Evolutionary conservation across 2,888 invertebrate species (phyloP).

Genomic region (Luperina nickerlii): DNA sequence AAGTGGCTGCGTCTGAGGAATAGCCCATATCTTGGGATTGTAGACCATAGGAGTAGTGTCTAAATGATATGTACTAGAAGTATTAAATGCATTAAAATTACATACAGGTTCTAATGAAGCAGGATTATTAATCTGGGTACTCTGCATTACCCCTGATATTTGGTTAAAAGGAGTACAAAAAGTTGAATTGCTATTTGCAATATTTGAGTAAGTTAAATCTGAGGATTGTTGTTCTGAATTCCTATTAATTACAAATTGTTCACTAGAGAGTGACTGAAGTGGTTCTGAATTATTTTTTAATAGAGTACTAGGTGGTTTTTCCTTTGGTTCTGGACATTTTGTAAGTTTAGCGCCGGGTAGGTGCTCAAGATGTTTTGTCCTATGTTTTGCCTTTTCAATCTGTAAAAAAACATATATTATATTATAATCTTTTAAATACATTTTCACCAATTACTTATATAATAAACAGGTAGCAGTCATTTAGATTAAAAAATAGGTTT

Average conservation of each 20-base stretch:
- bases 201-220: conserved; percentile 14
- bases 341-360: conserved; percentile 58
- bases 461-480: neutral
- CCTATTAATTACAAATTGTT: conserved; percentile 21
- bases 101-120: conserved; percentile 14
- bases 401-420: conserved; percentile 60
- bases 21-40: conserved; percentile 69
- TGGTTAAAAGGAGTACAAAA: conserved; percentile 24
- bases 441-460: neutral
- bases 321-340: conserved; percentile 77
- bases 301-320: conserved; percentile 64
- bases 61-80: conserved; percentile 43
- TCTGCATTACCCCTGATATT: conserved; percentile 19
- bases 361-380: conserved; percentile 62
- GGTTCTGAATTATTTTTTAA: conserved; percentile 11
- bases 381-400: conserved; percentile 76
- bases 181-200: conserved; percentile 15
- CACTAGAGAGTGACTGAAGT: conserved; percentile 2
- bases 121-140: conserved; percentile 22
- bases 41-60: conserved; percentile 40
- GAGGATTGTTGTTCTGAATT: conserved; percentile 31
- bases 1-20: conserved; percentile 52
- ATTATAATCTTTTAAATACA: neutral
- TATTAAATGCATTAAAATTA: conserved; percentile 45
- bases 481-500: neutral